Percentiles rank a stretch among this genome's conserved stretches.
Conservation (phyloP, 2,888 invertebrate genomes). For the Andrena fulva region DNA sequence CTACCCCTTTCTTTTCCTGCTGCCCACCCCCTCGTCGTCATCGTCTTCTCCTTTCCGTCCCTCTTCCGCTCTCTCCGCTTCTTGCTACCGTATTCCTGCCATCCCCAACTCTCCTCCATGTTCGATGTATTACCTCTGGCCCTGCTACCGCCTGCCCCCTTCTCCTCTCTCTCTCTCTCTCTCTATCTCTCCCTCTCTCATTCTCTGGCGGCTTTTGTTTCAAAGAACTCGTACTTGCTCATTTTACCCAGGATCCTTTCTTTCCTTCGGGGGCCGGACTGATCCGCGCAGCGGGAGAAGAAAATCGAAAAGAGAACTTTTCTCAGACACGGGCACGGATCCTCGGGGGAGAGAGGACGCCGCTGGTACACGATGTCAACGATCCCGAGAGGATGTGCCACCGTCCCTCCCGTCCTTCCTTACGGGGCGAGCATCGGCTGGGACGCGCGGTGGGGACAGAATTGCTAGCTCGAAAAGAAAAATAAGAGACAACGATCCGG, state of each 20-base stretch:
- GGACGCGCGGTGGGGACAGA: background rate
- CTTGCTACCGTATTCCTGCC: slow-evolving; percentile 41
- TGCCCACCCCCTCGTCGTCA: slow-evolving; percentile 20
- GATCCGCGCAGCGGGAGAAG: slow-evolving; percentile 28
- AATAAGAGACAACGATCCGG: background rate
- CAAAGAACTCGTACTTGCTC: slow-evolving; percentile 82
- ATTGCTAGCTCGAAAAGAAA: background rate
- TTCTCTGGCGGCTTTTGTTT: slow-evolving; percentile 79
- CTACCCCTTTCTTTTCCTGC: slow-evolving; percentile 62
- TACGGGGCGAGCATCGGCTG: no score
- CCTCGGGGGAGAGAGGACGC: background rate
- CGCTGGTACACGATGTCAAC: slow-evolving; percentile 24
- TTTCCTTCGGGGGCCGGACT: slow-evolving; percentile 69
- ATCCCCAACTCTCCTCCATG: slow-evolving; percentile 44
- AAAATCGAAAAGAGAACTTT: slow-evolving; percentile 46
- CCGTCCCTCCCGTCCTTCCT: background rate
- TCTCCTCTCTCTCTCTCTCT: slow-evolving; percentile 43
- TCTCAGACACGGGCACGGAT: slow-evolving; percentile 22
- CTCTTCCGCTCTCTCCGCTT: slow-evolving; percentile 61
- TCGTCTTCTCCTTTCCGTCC: slow-evolving; percentile 50
- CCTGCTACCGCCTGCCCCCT: slow-evolving; percentile 47
- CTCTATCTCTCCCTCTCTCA: slow-evolving; percentile 34
- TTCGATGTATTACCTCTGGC: slow-evolving; percentile 60
- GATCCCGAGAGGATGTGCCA: slow-evolving; percentile 12
- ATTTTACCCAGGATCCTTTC: slow-evolving; percentile 77